Percentiles rank a stretch among this genome's conserved stretches.
Conservation (phyloP, 2,888 invertebrate species). For the Ennomos quercinarius region DNA sequence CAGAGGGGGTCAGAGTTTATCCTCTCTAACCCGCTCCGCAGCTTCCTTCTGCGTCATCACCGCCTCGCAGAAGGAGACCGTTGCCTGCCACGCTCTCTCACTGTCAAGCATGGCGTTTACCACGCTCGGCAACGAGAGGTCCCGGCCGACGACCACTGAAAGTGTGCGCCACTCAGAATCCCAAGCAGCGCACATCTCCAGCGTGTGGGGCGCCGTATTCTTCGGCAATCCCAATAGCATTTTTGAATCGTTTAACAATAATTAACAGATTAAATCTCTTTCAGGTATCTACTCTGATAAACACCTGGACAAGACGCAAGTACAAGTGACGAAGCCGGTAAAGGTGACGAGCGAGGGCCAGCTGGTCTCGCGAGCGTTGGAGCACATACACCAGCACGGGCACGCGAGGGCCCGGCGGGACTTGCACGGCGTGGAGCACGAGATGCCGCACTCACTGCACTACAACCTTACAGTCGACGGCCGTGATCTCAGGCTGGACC, state of each 20-base stretch:
- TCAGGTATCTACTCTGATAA: slow-evolving; percentile 81
- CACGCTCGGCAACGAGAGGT: no score
- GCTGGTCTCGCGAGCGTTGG: slow-evolving; percentile 83
- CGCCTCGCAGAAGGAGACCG: no score
- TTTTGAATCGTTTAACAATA: background rate
- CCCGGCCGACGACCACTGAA: no score
- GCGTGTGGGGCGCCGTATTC: no score
- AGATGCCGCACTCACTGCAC: slow-evolving; percentile 68
- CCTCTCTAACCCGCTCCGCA: no score
- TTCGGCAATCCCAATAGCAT: no score
- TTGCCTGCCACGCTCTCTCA: no score
- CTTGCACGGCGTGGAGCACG: slow-evolving; percentile 62
- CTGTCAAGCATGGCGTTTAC: no score
- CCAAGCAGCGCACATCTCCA: no score
- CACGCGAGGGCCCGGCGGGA: slow-evolving; percentile 82
- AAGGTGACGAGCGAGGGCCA: slow-evolving; percentile 86
- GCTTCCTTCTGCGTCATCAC: no score
- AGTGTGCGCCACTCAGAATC: no score
- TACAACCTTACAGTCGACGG: slow-evolving; percentile 81
- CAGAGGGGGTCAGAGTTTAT: no score
- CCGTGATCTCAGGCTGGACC: slow-evolving; percentile 72
- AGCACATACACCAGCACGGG: slow-evolving; percentile 81
- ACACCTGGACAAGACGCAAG: slow-evolving; percentile 80
- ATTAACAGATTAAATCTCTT: slow-evolving; percentile 1
- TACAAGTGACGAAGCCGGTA: slow-evolving; percentile 86